Evolutionary conservation across 2,797 vertebrate species (phyloP).

Genomic region (Antennarius maculatus): DNA sequence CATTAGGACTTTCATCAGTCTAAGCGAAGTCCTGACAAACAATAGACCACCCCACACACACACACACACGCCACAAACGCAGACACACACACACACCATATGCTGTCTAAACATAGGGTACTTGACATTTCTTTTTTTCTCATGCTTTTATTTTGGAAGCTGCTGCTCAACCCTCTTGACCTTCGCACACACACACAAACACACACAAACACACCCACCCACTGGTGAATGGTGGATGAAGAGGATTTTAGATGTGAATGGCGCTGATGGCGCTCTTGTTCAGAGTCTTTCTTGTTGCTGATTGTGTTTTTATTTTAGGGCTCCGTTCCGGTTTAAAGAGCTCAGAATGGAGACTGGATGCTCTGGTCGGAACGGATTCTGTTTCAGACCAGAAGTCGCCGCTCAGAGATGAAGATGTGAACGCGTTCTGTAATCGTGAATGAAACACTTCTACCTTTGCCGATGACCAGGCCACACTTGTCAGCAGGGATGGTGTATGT

Average conservation of each 20-base stretch:
- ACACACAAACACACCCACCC: conserved; percentile 14
- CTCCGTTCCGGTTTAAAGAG: background rate
- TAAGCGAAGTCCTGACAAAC: conserved; percentile 10
- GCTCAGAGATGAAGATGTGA: too few relatives aligned
- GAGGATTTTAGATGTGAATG: conserved; percentile 45
- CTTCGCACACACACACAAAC: background rate
- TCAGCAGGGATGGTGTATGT: conserved; percentile 97
- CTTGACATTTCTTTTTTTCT: conserved; percentile 82
- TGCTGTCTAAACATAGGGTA: conserved; percentile 62
- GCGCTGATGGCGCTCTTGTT: conserved; percentile 50
- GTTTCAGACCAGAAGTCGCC: too few relatives aligned
- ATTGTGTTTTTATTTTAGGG: background rate
- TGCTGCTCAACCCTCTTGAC: conserved; percentile 57
- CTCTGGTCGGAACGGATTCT: too few relatives aligned
- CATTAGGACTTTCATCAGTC: conserved; percentile 10
- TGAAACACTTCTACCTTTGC: conserved; percentile 87
- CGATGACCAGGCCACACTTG: conserved; percentile 98
- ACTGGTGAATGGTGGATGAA: conserved; percentile 69
- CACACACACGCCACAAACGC: too few relatives aligned
- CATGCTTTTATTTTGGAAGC: conserved; percentile 61
- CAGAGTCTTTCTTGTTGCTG: background rate
- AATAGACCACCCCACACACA: conserved; percentile 6
- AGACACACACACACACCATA: background rate
- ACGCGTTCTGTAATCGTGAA: too few relatives aligned
- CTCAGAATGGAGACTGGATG: background rate